Base-by-base conservation (phyloP, 92 coral and sea anemone genomes). In the Pocillopora meandrina region DNA sequence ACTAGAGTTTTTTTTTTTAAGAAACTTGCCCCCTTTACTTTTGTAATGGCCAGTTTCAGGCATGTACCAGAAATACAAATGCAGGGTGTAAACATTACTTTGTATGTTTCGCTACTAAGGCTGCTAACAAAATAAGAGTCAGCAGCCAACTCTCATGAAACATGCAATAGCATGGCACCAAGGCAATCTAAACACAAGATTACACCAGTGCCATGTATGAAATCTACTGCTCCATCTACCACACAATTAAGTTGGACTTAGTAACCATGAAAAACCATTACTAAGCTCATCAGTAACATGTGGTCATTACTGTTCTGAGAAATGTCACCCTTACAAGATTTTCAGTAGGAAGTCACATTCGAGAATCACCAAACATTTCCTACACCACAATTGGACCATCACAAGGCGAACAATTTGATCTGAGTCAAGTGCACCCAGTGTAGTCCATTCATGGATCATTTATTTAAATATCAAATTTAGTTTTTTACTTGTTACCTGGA, bases 41-140 rank as follows among this genome's bases (percentile, higher is more conserved):
- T 7, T 2, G 0, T 42, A 21, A 9, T 14, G 2, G 12, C 42
- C 31, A 34, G 2, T 1, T 65, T 20, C 12, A 23, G 21, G 70
- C 0, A 2, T 2, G 1, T 65, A 20, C 70, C 12, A 21, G 70
- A 65, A 19, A 59, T 9, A 1, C 21, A 11, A 35, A 78, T 47
- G 23, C 10, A 31, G 21, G 19, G 2, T 12, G 18, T 56, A 61
- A 26, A 59, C 18, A 59, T 12, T 12, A 70, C 36, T 52, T 0
- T 82, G 78, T 72, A 75, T 63, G 87, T 74, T 83, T 73, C 87
- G 16, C 14, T 56, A 62, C 79, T 83, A 83, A 84, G 82, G 87
- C 87, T 15, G 23, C 9, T 75, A 66, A 76, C 67, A 80, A 26
- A 13, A 56, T 5, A 36, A 36, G 31, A 15, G 56, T 56, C 84